Conservation (phyloP, 2,888 invertebrate genomes). For the Lasiommata megera region DNA sequence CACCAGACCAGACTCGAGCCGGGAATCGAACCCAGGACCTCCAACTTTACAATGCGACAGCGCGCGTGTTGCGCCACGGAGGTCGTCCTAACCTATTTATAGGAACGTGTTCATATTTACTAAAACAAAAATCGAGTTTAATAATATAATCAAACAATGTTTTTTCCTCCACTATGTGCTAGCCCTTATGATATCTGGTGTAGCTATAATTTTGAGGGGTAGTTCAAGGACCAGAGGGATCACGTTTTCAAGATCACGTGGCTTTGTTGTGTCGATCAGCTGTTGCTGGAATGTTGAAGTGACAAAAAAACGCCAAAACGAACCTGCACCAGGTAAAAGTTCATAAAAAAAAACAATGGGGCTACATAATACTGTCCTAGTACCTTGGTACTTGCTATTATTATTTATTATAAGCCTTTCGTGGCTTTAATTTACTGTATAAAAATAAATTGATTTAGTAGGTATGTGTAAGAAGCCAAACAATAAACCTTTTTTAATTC, state of each 20-base stretch:
- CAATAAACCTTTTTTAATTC: no score
- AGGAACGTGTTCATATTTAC: no score
- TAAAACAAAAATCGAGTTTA: no score
- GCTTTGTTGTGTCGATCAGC: slow-evolving; percentile 65
- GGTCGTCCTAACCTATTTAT: no score
- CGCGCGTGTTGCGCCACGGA: no score
- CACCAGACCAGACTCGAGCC: no score
- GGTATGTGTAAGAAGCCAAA: no score
- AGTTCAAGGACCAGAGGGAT: slow-evolving; percentile 45
- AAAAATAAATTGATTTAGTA: no score
- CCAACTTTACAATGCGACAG: no score
- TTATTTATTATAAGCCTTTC: background rate
- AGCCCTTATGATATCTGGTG: background rate
- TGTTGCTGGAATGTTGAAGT: slow-evolving; percentile 64
- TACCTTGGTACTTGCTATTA: background rate
- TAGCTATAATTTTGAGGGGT: slow-evolving; percentile 37
- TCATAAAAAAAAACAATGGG: slow-evolving; percentile 12
- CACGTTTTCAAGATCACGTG: slow-evolving; percentile 42
- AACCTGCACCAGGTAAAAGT: slow-evolving; percentile 55
- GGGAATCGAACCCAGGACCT: no score
- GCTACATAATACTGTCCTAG: background rate
- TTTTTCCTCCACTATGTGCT: background rate
- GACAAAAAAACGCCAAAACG: slow-evolving; percentile 52
- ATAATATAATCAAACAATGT: no score
- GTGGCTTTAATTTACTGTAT: no score